Evolutionary conservation across 2,113 vertebrate species (phyloP).

Genomic region (Oreocharis arfaki): DNA sequence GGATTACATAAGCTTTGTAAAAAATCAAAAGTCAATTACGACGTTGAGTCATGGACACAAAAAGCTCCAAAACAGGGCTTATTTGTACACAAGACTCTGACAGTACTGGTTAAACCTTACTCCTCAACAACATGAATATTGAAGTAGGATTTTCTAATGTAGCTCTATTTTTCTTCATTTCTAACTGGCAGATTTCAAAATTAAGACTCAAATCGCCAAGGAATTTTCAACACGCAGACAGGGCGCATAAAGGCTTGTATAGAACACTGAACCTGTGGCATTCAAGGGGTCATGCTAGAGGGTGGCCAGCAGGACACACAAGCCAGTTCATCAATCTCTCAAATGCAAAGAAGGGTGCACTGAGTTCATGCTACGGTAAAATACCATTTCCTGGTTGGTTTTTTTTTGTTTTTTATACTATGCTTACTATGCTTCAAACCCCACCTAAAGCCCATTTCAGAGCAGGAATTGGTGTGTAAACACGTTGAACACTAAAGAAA

Average conservation of each 20-base stretch:
- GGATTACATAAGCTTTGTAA: neutral
- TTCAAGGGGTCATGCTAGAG: neutral
- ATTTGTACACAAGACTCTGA: neutral
- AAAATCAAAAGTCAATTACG: neutral
- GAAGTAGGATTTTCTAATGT: neutral
- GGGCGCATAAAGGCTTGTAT: neutral
- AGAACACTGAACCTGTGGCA: neutral
- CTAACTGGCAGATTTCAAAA: neutral
- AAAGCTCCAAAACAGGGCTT: neutral
- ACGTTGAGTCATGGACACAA: fast-evolving
- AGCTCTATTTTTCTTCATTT: neutral
- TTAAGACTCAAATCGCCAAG: neutral
- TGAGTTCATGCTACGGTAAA: neutral
- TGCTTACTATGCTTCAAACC: neutral
- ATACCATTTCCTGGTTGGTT: fast-evolving
- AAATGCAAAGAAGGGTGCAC: fast-evolving
- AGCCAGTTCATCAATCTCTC: neutral
- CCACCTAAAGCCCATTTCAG: neutral
- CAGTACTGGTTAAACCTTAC: neutral
- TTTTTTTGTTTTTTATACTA: neutral
- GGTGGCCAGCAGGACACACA: fast-evolving
- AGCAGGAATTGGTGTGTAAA: neutral
- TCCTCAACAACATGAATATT: neutral
- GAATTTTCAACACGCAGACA: neutral
- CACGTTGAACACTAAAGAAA: neutral